Conservation (phyloP, 1,140 invertebrate genomes). For the Liolophura sinensis region DNA sequence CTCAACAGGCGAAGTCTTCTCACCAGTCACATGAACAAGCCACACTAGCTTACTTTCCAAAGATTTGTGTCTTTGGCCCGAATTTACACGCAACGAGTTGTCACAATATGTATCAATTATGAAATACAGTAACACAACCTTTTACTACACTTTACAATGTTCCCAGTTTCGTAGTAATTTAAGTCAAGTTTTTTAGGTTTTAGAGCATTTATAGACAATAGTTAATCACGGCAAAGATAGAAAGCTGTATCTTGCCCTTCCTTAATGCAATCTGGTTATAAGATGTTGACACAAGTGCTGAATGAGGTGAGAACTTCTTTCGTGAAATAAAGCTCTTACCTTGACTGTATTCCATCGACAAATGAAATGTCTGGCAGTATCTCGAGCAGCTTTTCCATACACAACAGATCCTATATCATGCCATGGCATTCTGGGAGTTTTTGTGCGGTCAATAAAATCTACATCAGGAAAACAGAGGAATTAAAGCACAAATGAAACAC, state of each 20-base stretch:
- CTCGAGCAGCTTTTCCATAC: constrained; percentile 81
- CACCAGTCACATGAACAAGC: background rate
- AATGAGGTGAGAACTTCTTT: too few species aligned
- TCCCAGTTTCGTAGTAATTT: too few species aligned
- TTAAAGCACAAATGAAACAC: background rate
- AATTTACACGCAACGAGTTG: too few species aligned
- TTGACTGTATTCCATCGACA: constrained; percentile 97
- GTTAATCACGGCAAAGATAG: background rate
- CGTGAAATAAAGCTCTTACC: constrained; percentile 60
- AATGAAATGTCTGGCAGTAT: constrained; percentile 95
- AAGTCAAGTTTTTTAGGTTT: too few species aligned
- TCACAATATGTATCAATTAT: too few species aligned
- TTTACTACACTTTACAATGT: too few species aligned
- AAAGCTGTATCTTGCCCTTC: too few species aligned
- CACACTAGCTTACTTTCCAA: background rate
- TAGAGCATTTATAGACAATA: background rate
- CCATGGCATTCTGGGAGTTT: constrained; percentile 96
- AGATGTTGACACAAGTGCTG: too few species aligned
- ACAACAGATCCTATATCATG: constrained; percentile 92
- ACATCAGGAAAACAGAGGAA: constrained; percentile 44
- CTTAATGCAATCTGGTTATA: too few species aligned
- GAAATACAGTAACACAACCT: too few species aligned
- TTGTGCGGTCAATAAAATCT: constrained; percentile 85
- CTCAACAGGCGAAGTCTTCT: too few species aligned
- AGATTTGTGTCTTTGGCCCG: too few species aligned